phyloP scores from a whole-genome alignment of 2,888 invertebrate species.

The Volucella bombylans region DNA sequence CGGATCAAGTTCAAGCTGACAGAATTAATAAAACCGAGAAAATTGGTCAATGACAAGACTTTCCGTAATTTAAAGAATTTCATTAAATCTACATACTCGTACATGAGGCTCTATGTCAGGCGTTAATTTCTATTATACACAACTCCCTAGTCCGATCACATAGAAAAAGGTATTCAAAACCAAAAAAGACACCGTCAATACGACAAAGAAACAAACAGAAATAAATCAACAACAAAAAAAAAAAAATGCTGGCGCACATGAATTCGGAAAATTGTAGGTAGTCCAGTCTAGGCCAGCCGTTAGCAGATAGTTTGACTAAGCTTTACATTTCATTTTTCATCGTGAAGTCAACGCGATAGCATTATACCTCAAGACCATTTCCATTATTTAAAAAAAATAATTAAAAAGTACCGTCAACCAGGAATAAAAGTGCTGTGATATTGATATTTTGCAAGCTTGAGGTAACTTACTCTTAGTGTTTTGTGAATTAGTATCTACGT shows the following conservation, averaged over 20 bases:
- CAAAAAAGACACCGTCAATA: neutral
- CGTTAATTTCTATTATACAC: neutral
- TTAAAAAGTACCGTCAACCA: neutral
- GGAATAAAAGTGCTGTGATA: constrained; percentile 62
- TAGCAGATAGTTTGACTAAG: constrained; percentile 36
- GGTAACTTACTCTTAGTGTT: constrained; percentile 42
- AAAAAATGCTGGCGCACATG: constrained; percentile 8
- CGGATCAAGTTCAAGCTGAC: constrained; percentile 10
- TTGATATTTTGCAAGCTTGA: constrained; percentile 33
- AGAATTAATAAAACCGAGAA: neutral
- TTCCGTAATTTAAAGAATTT: constrained; percentile 16
- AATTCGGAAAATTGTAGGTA: constrained; percentile 26
- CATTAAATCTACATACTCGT: neutral
- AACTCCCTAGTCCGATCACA: neutral
- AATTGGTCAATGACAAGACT: neutral
- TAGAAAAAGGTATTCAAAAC: neutral
- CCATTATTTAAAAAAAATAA: neutral
- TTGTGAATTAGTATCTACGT: neutral
- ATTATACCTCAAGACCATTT: constrained; percentile 37
- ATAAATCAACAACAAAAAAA: neutral
- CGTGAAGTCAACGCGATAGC: constrained; percentile 60
- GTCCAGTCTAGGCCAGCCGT: constrained; percentile 38
- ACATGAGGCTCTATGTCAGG: neutral
- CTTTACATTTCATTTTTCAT: constrained; percentile 55
- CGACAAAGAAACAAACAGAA: no score